Base-by-base conservation (phyloP, 2,113 vertebrate species). In the Lutjanus erythropterus region DNA sequence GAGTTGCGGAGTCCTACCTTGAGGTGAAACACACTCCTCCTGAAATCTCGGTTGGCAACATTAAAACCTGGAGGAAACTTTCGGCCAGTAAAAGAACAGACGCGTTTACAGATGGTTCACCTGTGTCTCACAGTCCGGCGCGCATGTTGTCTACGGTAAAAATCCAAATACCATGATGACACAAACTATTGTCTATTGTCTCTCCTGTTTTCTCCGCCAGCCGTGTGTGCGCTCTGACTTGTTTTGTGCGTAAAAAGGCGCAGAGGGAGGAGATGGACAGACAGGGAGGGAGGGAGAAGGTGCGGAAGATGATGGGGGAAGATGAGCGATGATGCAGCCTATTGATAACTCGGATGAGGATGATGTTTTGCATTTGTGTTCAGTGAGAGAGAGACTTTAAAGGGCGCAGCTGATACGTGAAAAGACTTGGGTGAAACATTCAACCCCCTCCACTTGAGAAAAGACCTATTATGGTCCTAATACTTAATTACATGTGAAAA, bases 11-110 rank as follows among this genome's bases (percentile, higher is more conserved):
- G 47, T 74, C 93, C 61, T 94, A 96, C 95, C 95, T 96, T 89
- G 93, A 93, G 86, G 93, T 94, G 91, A 95, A 95, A 93, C 94
- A 95, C 94, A 94, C 93, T 93, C 94, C 94, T 93, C 84, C 94
- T 75, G 93, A 91, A 88, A 92, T 91, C 94, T 96, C 94, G 86
- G 93, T 95, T 71, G 95, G 95, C 91, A 95, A 94, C 95, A 95
- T 95, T 84, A 92, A 95, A 94, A 90, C 66, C 64, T 68, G 78
- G 69, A n/a, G 6, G 66, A 71, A 91, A 92, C 75, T 88, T 87
- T 81, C 39, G 56, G 71, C 77, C 82, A 46, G 78, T 61, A 64
- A 86, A 89, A 35, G 80, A 80, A 86, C 64, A 68, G 66, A 71
- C 72, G 84, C 75, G 73, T 73, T 83, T 21, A 52, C 50, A 74